Evolutionary conservation across 2,113 vertebrate species (phyloP).

Genomic region (Lepisosteus oculatus): DNA sequence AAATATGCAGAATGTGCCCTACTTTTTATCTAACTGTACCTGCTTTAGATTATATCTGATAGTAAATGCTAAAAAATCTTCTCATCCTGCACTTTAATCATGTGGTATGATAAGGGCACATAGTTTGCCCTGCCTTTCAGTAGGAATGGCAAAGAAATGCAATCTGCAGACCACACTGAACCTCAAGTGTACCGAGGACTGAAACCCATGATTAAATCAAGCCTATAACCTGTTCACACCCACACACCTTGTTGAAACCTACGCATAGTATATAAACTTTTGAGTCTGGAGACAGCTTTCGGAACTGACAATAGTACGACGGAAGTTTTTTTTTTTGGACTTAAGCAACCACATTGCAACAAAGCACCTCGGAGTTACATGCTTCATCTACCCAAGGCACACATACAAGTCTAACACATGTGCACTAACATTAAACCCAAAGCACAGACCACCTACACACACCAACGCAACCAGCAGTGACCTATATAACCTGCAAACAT

Average conservation of each 20-base stretch:
- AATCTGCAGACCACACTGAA: constrained; percentile 41
- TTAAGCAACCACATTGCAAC: constrained; percentile 49
- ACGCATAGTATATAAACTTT: constrained; percentile 39
- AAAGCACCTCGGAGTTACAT: constrained; percentile 8
- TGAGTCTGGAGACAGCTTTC: neutral
- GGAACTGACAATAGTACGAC: neutral
- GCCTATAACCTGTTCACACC: constrained; percentile 57
- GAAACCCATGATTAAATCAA: constrained; percentile 49
- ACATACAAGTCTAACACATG: constrained; percentile 20
- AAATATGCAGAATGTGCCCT: constrained; percentile 55
- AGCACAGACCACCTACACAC: constrained; percentile 26
- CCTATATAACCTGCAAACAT: constrained; percentile 59
- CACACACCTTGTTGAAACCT: constrained; percentile 53
- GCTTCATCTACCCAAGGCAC: constrained; percentile 41
- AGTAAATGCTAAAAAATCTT: constrained; percentile 17
- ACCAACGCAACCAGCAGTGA: constrained; percentile 44
- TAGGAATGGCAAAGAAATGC: neutral
- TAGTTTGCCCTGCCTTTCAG: neutral
- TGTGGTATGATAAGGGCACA: neutral
- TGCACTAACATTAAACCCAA: constrained; percentile 29
- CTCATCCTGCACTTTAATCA: constrained; percentile 30
- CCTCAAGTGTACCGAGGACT: constrained; percentile 46
- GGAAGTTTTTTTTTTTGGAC: constrained; percentile 42
- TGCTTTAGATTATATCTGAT: constrained; percentile 59
- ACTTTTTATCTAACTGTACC: constrained; percentile 42